phyloP scores from a whole-genome alignment of 2,888 invertebrate species.

The Sphaeridia pumilis region DNA sequence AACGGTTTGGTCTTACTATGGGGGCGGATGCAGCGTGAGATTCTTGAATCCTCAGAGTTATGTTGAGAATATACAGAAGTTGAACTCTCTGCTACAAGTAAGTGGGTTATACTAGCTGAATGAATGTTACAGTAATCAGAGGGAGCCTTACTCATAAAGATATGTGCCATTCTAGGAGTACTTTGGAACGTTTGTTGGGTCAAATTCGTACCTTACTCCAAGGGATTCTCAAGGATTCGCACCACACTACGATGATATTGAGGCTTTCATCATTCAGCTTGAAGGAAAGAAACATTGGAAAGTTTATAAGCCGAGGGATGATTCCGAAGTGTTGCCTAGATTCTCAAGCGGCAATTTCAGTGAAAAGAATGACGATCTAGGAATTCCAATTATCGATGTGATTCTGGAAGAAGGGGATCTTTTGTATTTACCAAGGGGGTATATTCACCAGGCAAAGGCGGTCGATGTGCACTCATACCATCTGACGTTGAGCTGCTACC shows the following conservation, averaged over 20 bases:
- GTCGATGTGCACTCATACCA: conserved; percentile 78
- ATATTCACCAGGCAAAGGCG: conserved; percentile 73
- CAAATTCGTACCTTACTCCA: conserved; percentile 92
- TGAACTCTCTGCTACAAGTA: conserved; percentile 61
- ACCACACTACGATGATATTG: conserved; percentile 97
- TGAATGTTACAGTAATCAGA: no score
- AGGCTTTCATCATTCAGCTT: conserved; percentile 90
- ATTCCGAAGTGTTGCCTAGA: conserved; percentile 60
- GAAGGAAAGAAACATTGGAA: conserved; percentile 94
- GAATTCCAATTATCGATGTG: conserved; percentile 64
- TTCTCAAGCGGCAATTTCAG: conserved; percentile 68
- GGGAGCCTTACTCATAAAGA: no score
- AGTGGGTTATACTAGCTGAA: no score
- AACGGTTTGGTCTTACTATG: conserved; percentile 79
- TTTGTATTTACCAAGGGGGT: conserved; percentile 82
- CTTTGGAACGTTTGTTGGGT: conserved; percentile 87
- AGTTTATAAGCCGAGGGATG: conserved; percentile 64
- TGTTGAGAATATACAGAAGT: conserved; percentile 47
- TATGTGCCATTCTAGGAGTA: conserved; percentile 52
- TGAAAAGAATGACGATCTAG: conserved; percentile 53
- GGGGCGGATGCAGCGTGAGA: conserved; percentile 77
- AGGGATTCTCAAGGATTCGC: conserved; percentile 95
- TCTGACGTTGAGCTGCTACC: conserved; percentile 84
- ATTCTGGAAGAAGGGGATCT: conserved; percentile 75
- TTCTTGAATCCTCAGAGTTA: conserved; percentile 84